phyloP scores from a whole-genome alignment of 2,797 vertebrate species.

The Phrynocephalus vlangalii region DNA sequence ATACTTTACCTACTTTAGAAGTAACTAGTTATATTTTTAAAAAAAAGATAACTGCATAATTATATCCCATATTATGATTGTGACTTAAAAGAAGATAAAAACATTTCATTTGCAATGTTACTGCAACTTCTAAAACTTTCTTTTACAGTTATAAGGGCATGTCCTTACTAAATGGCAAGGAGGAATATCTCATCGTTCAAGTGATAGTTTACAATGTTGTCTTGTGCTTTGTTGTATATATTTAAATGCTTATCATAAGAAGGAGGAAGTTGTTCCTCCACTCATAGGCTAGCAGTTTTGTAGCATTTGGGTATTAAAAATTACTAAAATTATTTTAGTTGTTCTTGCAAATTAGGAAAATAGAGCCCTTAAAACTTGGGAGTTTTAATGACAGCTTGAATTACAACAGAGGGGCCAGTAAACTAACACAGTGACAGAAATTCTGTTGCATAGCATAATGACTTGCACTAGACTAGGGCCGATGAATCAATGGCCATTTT shows the following conservation, averaged over 20 bases:
- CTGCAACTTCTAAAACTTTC: background rate
- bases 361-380: background rate
- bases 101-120: background rate
- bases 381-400: background rate
- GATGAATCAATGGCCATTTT: too few relatives aligned
- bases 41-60: background rate
- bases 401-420: too few relatives aligned
- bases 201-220: background rate
- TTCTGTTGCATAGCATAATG: too few relatives aligned
- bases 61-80: background rate
- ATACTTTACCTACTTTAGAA: background rate
- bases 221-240: background rate
- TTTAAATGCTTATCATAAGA: background rate
- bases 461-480: too few relatives aligned
- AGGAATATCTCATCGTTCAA: background rate
- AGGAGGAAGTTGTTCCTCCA: background rate
- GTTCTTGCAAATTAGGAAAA: background rate
- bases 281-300: background rate
- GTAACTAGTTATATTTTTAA: background rate
- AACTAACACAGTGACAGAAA: too few relatives aligned
- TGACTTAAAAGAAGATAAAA: background rate
- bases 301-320: background rate
- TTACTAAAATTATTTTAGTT: background rate
- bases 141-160: background rate
- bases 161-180: background rate